Percentiles rank a stretch among this genome's conserved stretches.
These are phyloP conservation scores for Standfussiana lucernea DNA, from an alignment of 2,888 invertebrate species.

Conservation along the genomic window DNA sequence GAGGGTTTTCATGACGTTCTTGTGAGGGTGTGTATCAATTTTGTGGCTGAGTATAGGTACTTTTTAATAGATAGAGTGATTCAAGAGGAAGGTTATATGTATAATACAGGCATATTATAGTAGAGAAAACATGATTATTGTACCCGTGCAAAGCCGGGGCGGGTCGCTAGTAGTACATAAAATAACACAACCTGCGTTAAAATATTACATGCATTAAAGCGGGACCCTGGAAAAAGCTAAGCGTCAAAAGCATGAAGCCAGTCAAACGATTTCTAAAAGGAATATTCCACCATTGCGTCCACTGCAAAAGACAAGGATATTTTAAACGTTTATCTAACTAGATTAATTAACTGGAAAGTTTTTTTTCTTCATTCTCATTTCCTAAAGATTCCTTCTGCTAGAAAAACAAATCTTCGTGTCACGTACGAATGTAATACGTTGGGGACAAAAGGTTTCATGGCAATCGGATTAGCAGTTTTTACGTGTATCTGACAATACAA, in stretches of 20 bases:
- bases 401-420: conserved; percentile 48
- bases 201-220: background rate
- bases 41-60: background rate
- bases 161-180: too few species aligned
- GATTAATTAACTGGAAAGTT: conserved; percentile 48
- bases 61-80: too few species aligned
- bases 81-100: too few species aligned
- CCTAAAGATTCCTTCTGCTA: conserved; percentile 9
- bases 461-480: conserved; percentile 50
- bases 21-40: background rate
- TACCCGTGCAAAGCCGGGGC: too few species aligned
- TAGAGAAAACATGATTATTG: too few species aligned
- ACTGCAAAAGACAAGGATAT: background rate
- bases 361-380: conserved; percentile 8
- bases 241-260: background rate
- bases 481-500: conserved; percentile 38
- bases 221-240: background rate
- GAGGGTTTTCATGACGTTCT: background rate
- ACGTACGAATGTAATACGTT: conserved; percentile 51
- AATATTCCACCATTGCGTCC: background rate
- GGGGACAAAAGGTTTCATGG: conserved; percentile 54
- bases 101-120: too few species aligned
- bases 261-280: background rate
- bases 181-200: background rate
- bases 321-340: background rate